phyloP scores from a whole-genome alignment of 2,113 vertebrate genomes.

The Psilopogon haemacephalus region DNA sequence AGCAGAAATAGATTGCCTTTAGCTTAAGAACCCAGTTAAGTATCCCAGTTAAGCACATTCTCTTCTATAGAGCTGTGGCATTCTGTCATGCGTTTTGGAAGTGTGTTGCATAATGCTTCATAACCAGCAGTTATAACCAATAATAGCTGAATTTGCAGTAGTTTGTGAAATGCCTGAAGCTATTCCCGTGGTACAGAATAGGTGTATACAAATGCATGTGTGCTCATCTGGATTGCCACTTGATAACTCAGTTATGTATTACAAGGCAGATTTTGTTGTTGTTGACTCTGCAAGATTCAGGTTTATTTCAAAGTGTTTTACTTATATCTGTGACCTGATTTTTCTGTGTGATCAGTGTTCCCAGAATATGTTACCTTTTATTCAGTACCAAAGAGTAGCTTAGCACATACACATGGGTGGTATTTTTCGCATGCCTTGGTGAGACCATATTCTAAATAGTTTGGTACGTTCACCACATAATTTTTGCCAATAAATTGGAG shows the following conservation, averaged over 20 bases:
- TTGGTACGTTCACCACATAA: background rate
- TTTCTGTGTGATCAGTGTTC: background rate
- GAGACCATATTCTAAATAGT: background rate
- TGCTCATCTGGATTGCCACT: background rate
- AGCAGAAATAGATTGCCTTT: background rate
- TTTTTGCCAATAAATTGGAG: background rate
- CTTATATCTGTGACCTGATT: background rate
- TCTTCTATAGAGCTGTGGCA: background rate
- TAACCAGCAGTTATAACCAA: background rate
- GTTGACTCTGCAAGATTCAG: background rate
- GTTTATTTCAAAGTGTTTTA: background rate
- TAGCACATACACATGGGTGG: background rate
- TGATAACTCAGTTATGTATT: background rate
- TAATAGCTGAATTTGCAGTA: background rate
- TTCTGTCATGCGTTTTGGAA: background rate
- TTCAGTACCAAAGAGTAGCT: background rate
- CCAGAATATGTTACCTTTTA: background rate
- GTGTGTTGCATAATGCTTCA: too few species aligned
- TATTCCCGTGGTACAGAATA: background rate
- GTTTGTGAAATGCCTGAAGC: background rate
- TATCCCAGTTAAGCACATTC: background rate
- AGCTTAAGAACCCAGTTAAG: background rate
- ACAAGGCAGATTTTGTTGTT: background rate
- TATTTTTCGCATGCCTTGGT: background rate
- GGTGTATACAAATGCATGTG: background rate